Conservation (phyloP, 2,113 vertebrate genomes). For the Telmatochromis bifrenatus region DNA sequence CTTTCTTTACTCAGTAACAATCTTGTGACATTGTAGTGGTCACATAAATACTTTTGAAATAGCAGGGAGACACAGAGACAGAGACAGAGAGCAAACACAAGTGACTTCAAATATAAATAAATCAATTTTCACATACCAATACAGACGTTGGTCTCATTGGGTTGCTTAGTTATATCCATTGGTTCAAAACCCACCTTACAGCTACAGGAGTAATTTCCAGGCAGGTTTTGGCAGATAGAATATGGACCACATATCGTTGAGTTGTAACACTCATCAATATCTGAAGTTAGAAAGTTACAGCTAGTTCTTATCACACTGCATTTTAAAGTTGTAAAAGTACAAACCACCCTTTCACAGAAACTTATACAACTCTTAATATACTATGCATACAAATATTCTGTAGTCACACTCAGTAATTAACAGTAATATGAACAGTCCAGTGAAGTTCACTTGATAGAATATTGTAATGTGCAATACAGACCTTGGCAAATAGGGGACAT, state of each 20-base stretch:
- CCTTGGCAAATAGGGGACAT: slow-evolving; percentile 23
- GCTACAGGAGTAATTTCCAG: neutral
- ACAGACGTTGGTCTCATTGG: slow-evolving; percentile 26
- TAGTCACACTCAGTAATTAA: neutral
- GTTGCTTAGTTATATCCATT: neutral
- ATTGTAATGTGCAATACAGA: neutral
- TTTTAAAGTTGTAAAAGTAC: neutral
- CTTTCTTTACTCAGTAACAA: neutral
- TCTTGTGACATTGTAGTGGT: neutral
- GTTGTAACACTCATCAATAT: slow-evolving; percentile 40
- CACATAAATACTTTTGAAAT: neutral
- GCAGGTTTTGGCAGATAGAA: slow-evolving; percentile 24
- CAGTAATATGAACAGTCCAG: neutral
- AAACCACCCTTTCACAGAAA: neutral
- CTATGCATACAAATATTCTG: neutral
- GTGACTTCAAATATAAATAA: neutral
- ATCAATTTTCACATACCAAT: slow-evolving; percentile 4
- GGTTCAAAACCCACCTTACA: neutral
- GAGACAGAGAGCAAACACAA: neutral
- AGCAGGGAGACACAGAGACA: neutral
- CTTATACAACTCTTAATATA: neutral
- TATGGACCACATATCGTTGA: slow-evolving; percentile 15
- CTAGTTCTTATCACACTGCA: neutral
- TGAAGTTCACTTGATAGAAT: neutral
- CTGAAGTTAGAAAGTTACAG: neutral